Percentiles rank a stretch among this genome's conserved stretches.
These are phyloP conservation scores for Mastomys coucha DNA, from an alignment of 2,113 vertebrate genomes.

Conservation along the genomic window DNA sequence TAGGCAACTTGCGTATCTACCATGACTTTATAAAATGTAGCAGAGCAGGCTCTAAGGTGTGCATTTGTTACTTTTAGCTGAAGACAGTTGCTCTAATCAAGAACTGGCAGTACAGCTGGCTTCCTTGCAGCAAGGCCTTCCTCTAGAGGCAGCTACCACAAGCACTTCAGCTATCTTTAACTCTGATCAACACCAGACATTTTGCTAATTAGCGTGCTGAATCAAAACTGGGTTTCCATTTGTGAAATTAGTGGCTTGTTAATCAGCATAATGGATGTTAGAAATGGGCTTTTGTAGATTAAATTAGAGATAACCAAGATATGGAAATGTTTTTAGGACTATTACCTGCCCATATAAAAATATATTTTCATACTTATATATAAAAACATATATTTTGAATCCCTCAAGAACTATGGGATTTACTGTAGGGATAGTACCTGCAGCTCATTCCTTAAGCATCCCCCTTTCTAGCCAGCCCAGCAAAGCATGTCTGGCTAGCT, in stretches of 20 bases:
- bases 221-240: slow-evolving; percentile 81
- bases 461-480: neutral
- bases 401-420: neutral
- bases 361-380: neutral
- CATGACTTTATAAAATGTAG: neutral
- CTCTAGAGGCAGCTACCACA: slow-evolving; percentile 70
- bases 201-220: slow-evolving; percentile 79
- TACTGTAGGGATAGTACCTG: neutral
- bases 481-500: neutral
- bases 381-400: neutral
- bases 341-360: slow-evolving; percentile 42
- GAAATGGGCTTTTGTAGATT: slow-evolving; percentile 74
- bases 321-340: slow-evolving; percentile 5
- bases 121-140: slow-evolving; percentile 25
- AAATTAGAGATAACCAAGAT: slow-evolving; percentile 78
- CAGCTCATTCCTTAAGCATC: neutral
- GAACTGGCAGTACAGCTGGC: slow-evolving; percentile 59
- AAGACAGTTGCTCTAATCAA: slow-evolving; percentile 59
- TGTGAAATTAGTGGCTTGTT: slow-evolving; percentile 83
- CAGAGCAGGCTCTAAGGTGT: neutral
- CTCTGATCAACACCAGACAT: slow-evolving; percentile 78
- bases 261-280: slow-evolving; percentile 81
- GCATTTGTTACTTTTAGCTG: slow-evolving; percentile 4
- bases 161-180: slow-evolving; percentile 80
- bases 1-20: neutral